These are phyloP conservation scores for Vulpes lagopus DNA, from an alignment of 2,113 vertebrate species.

Conservation along the genomic window DNA sequence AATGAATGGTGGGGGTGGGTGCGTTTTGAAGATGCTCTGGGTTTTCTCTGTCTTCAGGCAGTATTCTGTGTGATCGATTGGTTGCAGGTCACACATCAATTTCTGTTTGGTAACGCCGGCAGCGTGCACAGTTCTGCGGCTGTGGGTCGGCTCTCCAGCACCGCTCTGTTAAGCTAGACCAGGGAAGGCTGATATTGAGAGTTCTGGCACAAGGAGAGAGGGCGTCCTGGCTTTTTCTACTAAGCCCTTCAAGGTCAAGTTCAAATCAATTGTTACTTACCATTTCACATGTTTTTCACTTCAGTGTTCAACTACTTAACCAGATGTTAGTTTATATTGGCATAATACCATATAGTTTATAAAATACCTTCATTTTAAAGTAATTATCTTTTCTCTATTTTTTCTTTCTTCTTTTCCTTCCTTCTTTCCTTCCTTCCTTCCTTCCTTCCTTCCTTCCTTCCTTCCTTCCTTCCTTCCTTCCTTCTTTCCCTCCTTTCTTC, in stretches of 20 bases:
- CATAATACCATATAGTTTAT: neutral
- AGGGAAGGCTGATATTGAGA: neutral
- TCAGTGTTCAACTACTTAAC: neutral
- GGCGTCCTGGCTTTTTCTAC: rapidly evolving
- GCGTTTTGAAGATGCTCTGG: neutral
- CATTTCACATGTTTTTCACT: neutral
- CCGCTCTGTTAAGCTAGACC: neutral
- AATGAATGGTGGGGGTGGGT: neutral
- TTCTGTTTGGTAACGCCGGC: neutral
- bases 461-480: neutral
- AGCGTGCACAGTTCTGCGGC: rapidly evolving
- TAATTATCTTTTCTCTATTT: neutral
- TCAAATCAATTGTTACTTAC: neutral
- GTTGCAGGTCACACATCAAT: neutral
- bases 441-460: too few species aligned
- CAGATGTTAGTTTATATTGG: too few species aligned
- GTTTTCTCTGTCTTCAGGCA: neutral
- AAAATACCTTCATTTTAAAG: neutral
- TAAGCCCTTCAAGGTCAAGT: neutral
- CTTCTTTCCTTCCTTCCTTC: neutral
- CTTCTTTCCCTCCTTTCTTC: neutral
- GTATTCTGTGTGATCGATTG: neutral
- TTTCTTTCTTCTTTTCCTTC: neutral
- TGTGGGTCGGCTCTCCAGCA: rapidly evolving
- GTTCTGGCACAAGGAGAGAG: neutral